Evolutionary conservation across 1,140 invertebrate genomes (phyloP), one percentile per base, ranked within the genome.

Genomic region (Drosophila lini): DNA sequence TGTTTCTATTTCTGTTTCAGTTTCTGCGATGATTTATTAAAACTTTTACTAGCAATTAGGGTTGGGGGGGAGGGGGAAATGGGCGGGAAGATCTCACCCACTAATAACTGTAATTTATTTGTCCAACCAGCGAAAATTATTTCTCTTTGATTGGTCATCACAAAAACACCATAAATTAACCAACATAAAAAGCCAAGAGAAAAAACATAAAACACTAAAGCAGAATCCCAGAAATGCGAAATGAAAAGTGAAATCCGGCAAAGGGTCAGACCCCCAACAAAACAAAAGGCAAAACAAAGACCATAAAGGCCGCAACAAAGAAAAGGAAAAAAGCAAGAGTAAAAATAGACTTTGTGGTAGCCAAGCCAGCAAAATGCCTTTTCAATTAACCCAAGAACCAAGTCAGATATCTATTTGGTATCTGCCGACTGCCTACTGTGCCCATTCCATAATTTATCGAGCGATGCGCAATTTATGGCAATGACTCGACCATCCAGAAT

Each of bases 41-140:
- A 78, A 86, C 83, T 86, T 86, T 86, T 86, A 82, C 83, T 62
- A 31, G 53, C 82, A 86, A 85, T 85, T 86, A 85, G 71, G 63
- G 57, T 19, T 50, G 57, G 32, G 38, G 47, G 50, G 44, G 5
- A 32, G 38, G 47, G 50, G 44, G 8, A 38, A 50, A 42, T 56
- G 52, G 68, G 31, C 41, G 58, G 40, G 41, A 69, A 69, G 52
- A 42, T 63, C 69, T 60, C 73, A 80, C 68, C 59, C 63, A 64
- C 77, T 83, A 86, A 86, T 80, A 70, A 77, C 70, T 15, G 76
- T 77, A 80, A 86, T 86, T 86, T 88, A 82, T 64, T 55, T 80
- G 56, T 11, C 47, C 45, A 73, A 38, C 15, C 45, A 32, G 69
- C 57, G 69, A 74, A 74, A 74, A 74, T 75, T 65, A 57, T 75